Evolutionary conservation across 2,113 vertebrate genomes (phyloP).

Genomic region (Colaptes auratus): DNA sequence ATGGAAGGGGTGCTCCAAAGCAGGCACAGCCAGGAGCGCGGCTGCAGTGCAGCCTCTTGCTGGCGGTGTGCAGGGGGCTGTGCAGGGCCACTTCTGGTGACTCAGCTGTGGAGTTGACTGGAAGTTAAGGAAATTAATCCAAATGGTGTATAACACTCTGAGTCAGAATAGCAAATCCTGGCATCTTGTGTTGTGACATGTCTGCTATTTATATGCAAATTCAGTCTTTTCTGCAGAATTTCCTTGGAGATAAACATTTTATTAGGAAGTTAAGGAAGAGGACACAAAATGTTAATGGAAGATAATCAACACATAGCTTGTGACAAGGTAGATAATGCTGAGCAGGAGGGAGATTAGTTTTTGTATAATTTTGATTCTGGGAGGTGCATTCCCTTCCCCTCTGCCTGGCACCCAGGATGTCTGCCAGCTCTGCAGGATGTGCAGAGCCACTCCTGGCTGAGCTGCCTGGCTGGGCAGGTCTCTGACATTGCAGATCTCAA

Average conservation of each 20-base stretch:
- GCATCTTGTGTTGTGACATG: slow-evolving; percentile 51
- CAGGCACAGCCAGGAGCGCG: fast-evolving
- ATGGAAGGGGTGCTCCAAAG: background rate
- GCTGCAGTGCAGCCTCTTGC: background rate
- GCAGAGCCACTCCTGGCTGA: background rate
- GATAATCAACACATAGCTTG: background rate
- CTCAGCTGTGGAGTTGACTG: background rate
- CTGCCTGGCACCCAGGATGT: background rate
- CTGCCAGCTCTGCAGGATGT: background rate
- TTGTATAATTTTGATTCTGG: background rate
- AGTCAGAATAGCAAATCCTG: slow-evolving; percentile 51
- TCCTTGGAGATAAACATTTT: slow-evolving; percentile 58
- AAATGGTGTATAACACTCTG: background rate
- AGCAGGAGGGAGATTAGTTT: background rate
- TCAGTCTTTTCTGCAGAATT: slow-evolving; percentile 35
- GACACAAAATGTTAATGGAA: background rate
- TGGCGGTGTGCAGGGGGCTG: background rate
- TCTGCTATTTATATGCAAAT: slow-evolving; percentile 76
- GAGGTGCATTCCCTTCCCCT: background rate
- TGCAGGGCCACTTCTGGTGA: background rate
- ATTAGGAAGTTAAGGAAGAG: slow-evolving; percentile 24
- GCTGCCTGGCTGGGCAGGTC: background rate
- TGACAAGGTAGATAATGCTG: background rate
- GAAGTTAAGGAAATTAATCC: slow-evolving; percentile 47
- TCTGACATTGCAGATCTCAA: background rate